A percentile compares a stretch with the other conserved stretches of the same genome.
Conservation (phyloP, 2,113 vertebrate species). For the Hippocampus zosterae region DNA sequence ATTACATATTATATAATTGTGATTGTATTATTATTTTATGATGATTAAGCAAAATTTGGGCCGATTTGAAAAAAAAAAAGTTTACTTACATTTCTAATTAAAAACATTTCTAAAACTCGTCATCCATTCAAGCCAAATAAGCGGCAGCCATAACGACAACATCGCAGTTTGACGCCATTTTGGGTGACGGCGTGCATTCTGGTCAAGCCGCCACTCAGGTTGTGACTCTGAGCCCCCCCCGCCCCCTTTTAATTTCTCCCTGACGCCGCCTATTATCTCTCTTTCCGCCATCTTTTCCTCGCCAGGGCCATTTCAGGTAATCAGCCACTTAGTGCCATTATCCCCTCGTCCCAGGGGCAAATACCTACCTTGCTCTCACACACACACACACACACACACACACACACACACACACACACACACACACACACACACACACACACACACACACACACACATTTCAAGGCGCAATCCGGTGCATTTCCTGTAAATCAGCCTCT, state of each 20-base stretch:
- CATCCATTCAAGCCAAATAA: background rate
- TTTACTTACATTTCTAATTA: too few species aligned
- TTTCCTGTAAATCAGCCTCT: slow-evolving; percentile 49
- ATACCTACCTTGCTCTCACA: slow-evolving; percentile 38
- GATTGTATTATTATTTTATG: too few species aligned
- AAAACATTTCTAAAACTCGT: background rate
- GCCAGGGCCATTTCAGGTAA: slow-evolving; percentile 63
- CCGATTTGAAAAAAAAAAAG: too few species aligned
- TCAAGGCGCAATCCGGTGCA: slow-evolving; percentile 6
- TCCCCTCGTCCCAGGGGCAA: slow-evolving; percentile 41
- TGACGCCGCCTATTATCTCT: slow-evolving; percentile 4
- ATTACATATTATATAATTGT: too few species aligned
- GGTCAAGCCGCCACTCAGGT: background rate
- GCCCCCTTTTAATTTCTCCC: background rate
- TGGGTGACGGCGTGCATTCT: background rate
- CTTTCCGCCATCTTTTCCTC: slow-evolving; percentile 24
- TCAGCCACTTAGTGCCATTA: slow-evolving; percentile 63
- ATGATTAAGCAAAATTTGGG: too few species aligned
- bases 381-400: slow-evolving; percentile 8
- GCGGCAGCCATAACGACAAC: background rate
- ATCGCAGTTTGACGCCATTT: background rate
- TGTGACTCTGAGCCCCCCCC: background rate
- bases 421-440: slow-evolving; percentile 6
- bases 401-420: slow-evolving; percentile 6
- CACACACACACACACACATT: too few species aligned